These are phyloP conservation scores for Rostratula benghalensis DNA, from an alignment of 2,113 vertebrate genomes.

Conservation along the genomic window DNA sequence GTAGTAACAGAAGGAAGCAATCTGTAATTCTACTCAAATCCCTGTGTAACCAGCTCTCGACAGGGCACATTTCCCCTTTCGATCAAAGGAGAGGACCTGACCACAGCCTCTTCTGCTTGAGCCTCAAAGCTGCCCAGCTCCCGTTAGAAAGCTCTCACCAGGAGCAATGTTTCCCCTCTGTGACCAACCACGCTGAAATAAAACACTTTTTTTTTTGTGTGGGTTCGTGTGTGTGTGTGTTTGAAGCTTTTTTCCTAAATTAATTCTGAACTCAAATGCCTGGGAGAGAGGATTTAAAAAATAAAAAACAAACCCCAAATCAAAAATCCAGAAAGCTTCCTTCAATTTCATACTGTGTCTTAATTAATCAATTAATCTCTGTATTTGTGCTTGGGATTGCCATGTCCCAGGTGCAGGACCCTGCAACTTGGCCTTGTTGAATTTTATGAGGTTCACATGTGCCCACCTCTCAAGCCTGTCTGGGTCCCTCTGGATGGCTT, in stretches of 20 bases:
- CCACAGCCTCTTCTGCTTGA: background rate
- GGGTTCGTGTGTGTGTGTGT: background rate
- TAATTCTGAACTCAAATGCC: background rate
- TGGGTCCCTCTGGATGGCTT: too few species aligned
- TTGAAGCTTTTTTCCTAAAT: background rate
- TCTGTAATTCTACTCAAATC: background rate
- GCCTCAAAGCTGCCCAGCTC: background rate
- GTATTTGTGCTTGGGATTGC: too few species aligned
- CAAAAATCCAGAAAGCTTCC: background rate
- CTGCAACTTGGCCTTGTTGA: too few species aligned
- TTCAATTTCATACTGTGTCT: background rate
- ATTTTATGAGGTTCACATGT: too few species aligned
- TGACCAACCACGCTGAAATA: background rate
- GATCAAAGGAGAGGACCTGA: background rate
- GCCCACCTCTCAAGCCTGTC: too few species aligned
- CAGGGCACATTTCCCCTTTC: background rate
- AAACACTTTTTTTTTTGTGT: background rate
- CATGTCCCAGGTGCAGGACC: too few species aligned
- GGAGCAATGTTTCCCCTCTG: background rate
- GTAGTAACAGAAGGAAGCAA: background rate
- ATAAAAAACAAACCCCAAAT: too few species aligned
- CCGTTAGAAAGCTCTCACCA: background rate
- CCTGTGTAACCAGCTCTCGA: background rate
- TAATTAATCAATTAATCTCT: too few species aligned
- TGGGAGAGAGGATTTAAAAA: background rate